Percentiles rank a stretch among this genome's conserved stretches.
phyloP scores from a whole-genome alignment of 2,113 vertebrate species.

The Apus apus region DNA sequence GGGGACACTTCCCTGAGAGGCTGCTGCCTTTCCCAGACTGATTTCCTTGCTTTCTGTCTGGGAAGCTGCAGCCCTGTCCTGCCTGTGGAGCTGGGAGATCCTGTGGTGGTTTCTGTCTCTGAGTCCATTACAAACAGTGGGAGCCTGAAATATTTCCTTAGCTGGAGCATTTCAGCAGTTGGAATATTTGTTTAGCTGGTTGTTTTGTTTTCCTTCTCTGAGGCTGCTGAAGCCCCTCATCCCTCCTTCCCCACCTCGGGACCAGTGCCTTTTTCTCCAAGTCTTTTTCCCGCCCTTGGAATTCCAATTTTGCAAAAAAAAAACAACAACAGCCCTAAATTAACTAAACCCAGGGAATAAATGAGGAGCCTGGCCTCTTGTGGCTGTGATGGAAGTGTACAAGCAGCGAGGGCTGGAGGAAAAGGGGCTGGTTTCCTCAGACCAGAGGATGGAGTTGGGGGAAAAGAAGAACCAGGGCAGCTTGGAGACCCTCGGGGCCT shows the following conservation, averaged over 20 bases:
- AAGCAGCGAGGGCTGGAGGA: background rate
- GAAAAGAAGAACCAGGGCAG: background rate
- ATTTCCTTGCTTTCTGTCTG: no score
- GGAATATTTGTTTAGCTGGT: no score
- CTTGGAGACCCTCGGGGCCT: background rate
- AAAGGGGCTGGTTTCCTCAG: fast-evolving
- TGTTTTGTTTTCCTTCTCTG: background rate
- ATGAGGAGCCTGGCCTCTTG: background rate
- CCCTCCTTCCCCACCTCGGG: background rate
- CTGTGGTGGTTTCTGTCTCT: background rate
- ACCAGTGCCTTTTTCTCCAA: background rate
- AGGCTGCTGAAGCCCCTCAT: background rate
- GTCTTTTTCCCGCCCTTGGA: background rate
- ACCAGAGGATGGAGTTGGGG: background rate
- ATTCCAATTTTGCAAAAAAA: background rate
- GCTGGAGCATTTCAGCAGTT: background rate
- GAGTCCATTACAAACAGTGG: background rate
- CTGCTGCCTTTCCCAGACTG: no score
- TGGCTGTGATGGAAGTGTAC: background rate
- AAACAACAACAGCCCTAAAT: no score
- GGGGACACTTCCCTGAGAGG: no score
- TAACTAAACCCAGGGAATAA: background rate
- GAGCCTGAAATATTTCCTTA: background rate
- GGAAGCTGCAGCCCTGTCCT: no score
- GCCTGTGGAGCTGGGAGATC: no score